phyloP scores from a whole-genome alignment of 2,888 invertebrate species.

The Agonopterix subpropinquella region DNA sequence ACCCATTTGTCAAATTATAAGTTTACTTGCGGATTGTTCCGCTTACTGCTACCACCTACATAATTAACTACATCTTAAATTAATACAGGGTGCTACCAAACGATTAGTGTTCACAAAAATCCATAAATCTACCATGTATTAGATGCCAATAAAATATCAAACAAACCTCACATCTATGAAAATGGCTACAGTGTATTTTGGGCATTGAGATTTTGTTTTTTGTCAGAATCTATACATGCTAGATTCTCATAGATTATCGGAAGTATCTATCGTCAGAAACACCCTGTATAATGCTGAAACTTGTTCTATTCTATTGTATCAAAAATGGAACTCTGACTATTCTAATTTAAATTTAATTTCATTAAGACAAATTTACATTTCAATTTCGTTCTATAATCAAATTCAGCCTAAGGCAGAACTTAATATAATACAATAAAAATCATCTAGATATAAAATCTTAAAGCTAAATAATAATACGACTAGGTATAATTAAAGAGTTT shows the following conservation, averaged over 20 bases:
- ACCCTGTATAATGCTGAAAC: constrained; percentile 20
- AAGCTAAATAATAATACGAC: constrained; percentile 52
- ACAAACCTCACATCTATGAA: too few relatives aligned
- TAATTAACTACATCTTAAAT: constrained; percentile 41
- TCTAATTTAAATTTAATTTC: constrained; percentile 21
- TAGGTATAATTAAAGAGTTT: constrained; percentile 53
- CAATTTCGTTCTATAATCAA: constrained; percentile 21
- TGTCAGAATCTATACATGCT: too few relatives aligned
- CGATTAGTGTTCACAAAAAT: too few relatives aligned
- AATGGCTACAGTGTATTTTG: too few relatives aligned
- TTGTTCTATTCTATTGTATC: constrained; percentile 46
- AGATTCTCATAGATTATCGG: too few relatives aligned
- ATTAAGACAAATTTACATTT: constrained; percentile 19
- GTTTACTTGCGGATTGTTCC: constrained; percentile 40
- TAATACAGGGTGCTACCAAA: too few relatives aligned
- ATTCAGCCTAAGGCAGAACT: constrained; percentile 53
- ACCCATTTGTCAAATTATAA: constrained; percentile 48
- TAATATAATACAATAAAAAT: constrained; percentile 30
- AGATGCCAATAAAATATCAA: too few relatives aligned
- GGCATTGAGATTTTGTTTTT: too few relatives aligned
- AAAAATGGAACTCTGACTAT: constrained; percentile 30
- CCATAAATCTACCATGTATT: too few relatives aligned
- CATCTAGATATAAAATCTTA: constrained; percentile 46
- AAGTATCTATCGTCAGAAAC: too few relatives aligned
- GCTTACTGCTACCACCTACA: constrained; percentile 58